A percentile compares a stretch with the other conserved stretches of the same genome.
These are phyloP conservation scores for Orientallactaga sibirica DNA, from an alignment of 2,797 vertebrate species.

Conservation along the genomic window DNA sequence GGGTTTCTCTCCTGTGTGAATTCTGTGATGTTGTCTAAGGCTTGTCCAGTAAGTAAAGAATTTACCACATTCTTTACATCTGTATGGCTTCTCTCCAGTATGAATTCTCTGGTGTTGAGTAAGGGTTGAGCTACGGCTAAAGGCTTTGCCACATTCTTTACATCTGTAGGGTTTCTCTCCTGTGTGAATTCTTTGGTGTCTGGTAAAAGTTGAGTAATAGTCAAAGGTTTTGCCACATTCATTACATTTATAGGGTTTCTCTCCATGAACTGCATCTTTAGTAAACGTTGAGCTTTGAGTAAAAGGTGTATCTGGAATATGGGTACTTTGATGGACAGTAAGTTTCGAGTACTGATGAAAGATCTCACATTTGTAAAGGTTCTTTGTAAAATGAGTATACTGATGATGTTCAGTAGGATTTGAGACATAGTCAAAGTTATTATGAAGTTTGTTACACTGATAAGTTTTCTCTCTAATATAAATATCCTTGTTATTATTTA, in stretches of 20 bases:
- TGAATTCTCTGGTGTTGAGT: background rate
- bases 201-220: background rate
- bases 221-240: background rate
- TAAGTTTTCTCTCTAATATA: background rate
- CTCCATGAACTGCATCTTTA: background rate
- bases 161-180: background rate
- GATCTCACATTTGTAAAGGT: background rate
- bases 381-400: background rate
- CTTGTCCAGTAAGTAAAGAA: background rate
- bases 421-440: background rate
- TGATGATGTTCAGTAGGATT: background rate
- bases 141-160: background rate
- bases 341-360: background rate
- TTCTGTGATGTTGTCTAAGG: background rate
- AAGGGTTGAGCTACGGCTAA: background rate
- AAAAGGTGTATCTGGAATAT: background rate
- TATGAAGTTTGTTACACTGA: background rate
- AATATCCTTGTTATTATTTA: background rate
- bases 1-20: background rate
- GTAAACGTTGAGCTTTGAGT: background rate
- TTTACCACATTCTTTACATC: background rate
- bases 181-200: background rate
- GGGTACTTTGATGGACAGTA: background rate
- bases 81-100: background rate
- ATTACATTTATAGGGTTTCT: background rate